Evolutionary conservation across 1,140 invertebrate genomes (phyloP).

Genomic region (Bombus haemorrhoidalis): DNA sequence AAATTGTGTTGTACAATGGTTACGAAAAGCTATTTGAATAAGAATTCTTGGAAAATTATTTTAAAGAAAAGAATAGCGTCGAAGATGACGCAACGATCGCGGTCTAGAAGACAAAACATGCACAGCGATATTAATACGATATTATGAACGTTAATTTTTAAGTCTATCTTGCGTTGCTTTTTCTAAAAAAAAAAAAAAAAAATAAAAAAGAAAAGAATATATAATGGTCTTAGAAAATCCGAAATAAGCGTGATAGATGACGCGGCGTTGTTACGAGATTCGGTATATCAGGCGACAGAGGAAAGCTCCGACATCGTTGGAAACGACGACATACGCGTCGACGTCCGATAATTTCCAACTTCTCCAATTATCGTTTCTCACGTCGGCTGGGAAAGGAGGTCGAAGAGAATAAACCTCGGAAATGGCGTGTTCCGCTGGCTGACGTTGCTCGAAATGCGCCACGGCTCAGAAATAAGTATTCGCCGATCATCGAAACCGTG

Average conservation of each 20-base stretch:
- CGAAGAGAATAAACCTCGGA: slow-evolving; percentile 55
- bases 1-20: not conserved
- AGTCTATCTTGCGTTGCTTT: not conserved
- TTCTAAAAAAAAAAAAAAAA: not conserved
- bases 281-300: not conserved
- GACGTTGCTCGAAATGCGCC: slow-evolving; percentile 48
- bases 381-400: slow-evolving; percentile 50
- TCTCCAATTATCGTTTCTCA: slow-evolving; percentile 66
- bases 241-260: not conserved
- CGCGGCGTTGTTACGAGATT: not conserved
- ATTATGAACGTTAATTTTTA: not conserved
- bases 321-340: slow-evolving; percentile 46
- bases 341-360: slow-evolving; percentile 65
- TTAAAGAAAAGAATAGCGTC: not conserved
- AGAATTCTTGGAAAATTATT: not conserved
- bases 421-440: slow-evolving; percentile 43
- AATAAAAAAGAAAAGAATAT: not conserved
- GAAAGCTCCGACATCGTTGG: not conserved
- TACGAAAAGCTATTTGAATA: too few species aligned
- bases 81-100: too few species aligned
- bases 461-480: slow-evolving; percentile 44
- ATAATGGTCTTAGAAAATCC: not conserved
- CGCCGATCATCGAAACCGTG: slow-evolving; percentile 35
- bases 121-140: not conserved
- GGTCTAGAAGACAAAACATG: too few species aligned